These are phyloP conservation scores for Leucoptera coffeella DNA, from an alignment of 2,888 invertebrate species.

Conservation along the genomic window DNA sequence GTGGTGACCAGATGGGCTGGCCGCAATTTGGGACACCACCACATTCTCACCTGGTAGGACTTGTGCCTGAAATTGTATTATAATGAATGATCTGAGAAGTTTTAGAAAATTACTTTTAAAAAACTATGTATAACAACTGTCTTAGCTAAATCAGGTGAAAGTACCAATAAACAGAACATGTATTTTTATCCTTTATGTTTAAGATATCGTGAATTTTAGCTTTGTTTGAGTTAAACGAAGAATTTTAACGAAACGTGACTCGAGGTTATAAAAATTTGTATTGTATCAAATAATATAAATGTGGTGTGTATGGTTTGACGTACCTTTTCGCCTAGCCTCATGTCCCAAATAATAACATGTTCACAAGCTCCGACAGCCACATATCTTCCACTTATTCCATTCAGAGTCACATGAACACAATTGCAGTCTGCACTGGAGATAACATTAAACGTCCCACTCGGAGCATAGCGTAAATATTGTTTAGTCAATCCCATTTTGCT, in stretches of 20 bases:
- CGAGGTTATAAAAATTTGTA: constrained; percentile 1
- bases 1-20: constrained; percentile 69
- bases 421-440: constrained; percentile 78
- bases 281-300: no score
- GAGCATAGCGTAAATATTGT: constrained; percentile 86
- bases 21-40: constrained; percentile 69
- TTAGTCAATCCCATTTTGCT: constrained; percentile 79
- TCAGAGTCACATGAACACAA: constrained; percentile 69
- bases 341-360: constrained; percentile 91
- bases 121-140: no score
- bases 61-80: constrained; percentile 59
- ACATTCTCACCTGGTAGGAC: constrained; percentile 75
- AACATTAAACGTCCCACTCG: constrained; percentile 81
- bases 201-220: no score
- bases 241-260: no score
- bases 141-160: no score
- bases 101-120: no score
- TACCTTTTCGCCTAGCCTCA: constrained; percentile 78
- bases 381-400: constrained; percentile 74
- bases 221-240: no score
- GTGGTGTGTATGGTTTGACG: no score
- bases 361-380: constrained; percentile 91
- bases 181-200: neutral
- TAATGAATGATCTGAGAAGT: no score
- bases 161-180: neutral